phyloP scores from a whole-genome alignment of 2,888 invertebrate genomes.

The Tachina lurida region DNA sequence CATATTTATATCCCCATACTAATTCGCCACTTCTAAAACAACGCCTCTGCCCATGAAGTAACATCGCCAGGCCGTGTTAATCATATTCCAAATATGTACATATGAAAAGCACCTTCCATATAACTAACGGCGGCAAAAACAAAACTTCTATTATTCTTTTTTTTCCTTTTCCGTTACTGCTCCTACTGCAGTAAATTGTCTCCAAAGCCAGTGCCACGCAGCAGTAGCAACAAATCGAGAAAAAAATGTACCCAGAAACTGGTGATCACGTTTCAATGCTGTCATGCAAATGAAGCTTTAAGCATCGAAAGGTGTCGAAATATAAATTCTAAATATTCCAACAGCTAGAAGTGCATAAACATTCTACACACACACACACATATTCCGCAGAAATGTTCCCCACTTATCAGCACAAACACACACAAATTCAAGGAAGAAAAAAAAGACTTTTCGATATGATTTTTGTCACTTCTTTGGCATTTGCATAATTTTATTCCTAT shows the following conservation, averaged over 20 bases:
- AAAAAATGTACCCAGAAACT: constrained; percentile 26
- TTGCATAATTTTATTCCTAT: constrained; percentile 72
- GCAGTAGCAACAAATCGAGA: neutral
- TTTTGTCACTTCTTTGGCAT: constrained; percentile 70
- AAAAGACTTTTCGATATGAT: constrained; percentile 58
- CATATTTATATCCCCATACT: no score
- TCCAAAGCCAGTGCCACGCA: neutral
- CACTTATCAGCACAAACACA: constrained; percentile 1
- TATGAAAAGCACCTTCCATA: constrained; percentile 3
- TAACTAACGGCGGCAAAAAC: neutral
- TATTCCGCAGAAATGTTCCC: neutral
- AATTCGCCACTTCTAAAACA: neutral
- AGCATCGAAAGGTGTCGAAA: constrained; percentile 79
- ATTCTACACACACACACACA: neutral
- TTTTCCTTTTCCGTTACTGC: neutral
- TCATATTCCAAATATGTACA: constrained; percentile 6
- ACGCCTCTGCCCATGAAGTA: neutral
- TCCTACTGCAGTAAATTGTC: neutral
- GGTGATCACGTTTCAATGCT: constrained; percentile 69
- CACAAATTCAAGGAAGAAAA: neutral
- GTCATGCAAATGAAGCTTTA: constrained; percentile 80
- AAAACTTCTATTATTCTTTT: constrained; percentile 33
- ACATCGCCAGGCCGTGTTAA: constrained; percentile 22
- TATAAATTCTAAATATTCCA: constrained; percentile 68
- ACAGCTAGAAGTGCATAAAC: constrained; percentile 18